Conservation (phyloP, 2,888 invertebrate species). For the Tipula vernalis region DNA sequence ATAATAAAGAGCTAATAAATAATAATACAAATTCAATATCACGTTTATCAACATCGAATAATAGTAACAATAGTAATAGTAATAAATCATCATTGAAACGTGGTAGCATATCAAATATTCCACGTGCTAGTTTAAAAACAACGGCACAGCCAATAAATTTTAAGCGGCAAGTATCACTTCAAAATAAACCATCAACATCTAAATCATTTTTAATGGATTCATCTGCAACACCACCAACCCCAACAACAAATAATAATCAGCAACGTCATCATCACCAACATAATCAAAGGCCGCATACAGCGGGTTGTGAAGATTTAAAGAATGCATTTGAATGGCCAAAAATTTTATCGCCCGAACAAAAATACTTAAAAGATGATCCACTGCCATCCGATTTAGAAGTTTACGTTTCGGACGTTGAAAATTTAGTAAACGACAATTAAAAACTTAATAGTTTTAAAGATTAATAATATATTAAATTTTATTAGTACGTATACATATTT, state of each 20-base stretch:
- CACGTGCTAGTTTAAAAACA: conserved; percentile 28
- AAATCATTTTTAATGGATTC: conserved; percentile 13
- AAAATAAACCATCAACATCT: conserved; percentile 10
- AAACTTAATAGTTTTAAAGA: neutral
- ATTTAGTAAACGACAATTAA: conserved; percentile 26
- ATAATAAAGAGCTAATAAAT: conserved; percentile 9
- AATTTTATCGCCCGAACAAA: neutral
- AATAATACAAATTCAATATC: neutral
- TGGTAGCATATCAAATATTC: conserved; percentile 29
- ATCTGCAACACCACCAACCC: conserved; percentile 12
- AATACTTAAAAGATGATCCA: conserved; percentile 14
- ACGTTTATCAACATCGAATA: neutral
- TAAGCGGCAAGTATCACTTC: conserved; percentile 19
- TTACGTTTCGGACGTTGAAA: conserved; percentile 34
- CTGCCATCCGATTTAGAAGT: conserved; percentile 32
- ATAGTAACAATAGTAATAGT: neutral
- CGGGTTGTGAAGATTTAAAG: conserved; percentile 21
- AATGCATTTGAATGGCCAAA: conserved; percentile 20
- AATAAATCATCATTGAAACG: conserved; percentile 18
- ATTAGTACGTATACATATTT: neutral
- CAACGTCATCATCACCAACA: neutral
- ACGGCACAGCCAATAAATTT: conserved; percentile 14
- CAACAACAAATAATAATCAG: neutral
- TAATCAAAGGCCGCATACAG: conserved; percentile 21
- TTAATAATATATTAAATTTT: neutral